Evolutionary conservation across 2,888 invertebrate species (phyloP), one percentile per base, ranked within the genome.

Genomic region (Griposia aprilina): DNA sequence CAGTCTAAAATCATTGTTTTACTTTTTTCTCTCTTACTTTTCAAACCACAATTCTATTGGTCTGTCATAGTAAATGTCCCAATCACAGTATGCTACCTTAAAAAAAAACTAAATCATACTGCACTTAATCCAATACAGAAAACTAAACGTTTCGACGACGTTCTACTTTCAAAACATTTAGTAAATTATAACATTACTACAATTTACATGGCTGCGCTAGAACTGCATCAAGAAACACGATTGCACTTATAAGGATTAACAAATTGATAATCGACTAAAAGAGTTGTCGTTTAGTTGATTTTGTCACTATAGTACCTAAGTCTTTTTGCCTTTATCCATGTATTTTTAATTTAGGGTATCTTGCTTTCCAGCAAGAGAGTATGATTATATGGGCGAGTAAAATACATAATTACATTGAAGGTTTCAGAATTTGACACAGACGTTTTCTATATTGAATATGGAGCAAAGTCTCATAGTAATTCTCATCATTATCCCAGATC

Each of bases 151-250:
- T 55, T 23, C 60, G 52, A 67, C 52, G 52, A 62, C 57, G 75
- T 75, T 67, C 84, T 68, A 69, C 69, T 88, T 88, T 82, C 72
- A 69, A 78, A 86, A 84, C 23, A 78, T 68, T 79, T 23, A 69
- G 52, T 68, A 78, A 80, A 83, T 80, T 60, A 82, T 55, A 71
- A 15, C 62, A 74, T 62, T 83, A 77, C 65, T 45, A 66, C n/a
- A 73, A 86, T 78, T 86, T 77, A 76, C 72, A 81, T 79, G 41
- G 71, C 68, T 76, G 62, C 6, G n/a, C 48, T 26, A 45, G 36
- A 82, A 62, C 67, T 67, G 68, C 57, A 69, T 17, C 63, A 23
- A 77, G 36, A 70, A 48, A 60, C 66, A 63, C n/a, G 48, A 66
- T n/a, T n/a, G 23, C 23, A n/a, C 20, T 23, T 45, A 60, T 60